These are phyloP conservation scores for Melinopterus prodromus DNA, from an alignment of 2,888 invertebrate genomes.

Conservation along the genomic window DNA sequence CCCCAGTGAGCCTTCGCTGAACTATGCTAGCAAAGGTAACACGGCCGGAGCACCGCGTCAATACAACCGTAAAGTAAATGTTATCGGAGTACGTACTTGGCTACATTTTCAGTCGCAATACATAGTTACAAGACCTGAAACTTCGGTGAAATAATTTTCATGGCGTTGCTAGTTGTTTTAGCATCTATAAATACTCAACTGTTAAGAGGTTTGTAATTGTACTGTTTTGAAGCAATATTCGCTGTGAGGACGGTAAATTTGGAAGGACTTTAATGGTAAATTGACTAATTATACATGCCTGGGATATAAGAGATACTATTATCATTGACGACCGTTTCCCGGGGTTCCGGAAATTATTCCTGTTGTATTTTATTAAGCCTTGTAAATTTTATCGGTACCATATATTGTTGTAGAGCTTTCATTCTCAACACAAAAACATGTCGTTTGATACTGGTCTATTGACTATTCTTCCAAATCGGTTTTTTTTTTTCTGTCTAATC, in stretches of 20 bases:
- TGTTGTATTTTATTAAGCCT: no score
- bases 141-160: background rate
- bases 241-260: background rate
- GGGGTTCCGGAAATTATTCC: no score
- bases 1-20: slow-evolving; percentile 9
- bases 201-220: background rate
- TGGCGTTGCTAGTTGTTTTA: background rate
- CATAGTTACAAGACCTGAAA: background rate
- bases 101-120: slow-evolving; percentile 11
- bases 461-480: no score
- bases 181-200: background rate
- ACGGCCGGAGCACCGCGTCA: background rate
- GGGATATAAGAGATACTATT: background rate
- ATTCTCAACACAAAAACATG: no score
- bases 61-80: slow-evolving; percentile 15
- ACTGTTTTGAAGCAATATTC: background rate
- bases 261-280: background rate
- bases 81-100: slow-evolving; percentile 18
- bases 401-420: no score
- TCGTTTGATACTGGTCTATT: no score
- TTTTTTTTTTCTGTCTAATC: no score
- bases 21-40: background rate
- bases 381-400: no score
- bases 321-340: no score
- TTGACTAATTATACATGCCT: background rate